Percentiles rank a stretch among this genome's conserved stretches.
phyloP scores from a whole-genome alignment of 2,888 invertebrate genomes.

The Phengaris alcon region DNA sequence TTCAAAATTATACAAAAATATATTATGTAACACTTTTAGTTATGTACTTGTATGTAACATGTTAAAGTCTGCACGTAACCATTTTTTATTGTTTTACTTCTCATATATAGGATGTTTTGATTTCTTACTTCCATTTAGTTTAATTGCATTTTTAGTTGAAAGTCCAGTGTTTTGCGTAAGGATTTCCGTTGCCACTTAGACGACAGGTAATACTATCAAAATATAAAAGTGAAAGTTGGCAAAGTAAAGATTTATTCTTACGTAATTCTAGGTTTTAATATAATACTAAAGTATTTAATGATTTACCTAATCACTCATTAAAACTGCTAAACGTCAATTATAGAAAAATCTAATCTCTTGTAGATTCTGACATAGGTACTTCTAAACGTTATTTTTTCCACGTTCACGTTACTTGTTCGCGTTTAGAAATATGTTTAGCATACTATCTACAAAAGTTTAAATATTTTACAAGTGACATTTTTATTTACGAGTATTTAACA shows the following conservation, averaged over 20 bases:
- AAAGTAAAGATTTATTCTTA: not conserved
- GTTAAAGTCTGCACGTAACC: not conserved
- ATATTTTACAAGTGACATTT: not conserved
- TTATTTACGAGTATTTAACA: not conserved
- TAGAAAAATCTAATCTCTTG: not conserved
- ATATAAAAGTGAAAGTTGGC: constrained; percentile 22
- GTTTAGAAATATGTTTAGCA: not conserved
- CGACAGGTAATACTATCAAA: constrained; percentile 8
- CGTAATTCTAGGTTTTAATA: constrained; percentile 10
- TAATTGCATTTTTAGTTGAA: constrained; percentile 6
- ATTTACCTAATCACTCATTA: not conserved
- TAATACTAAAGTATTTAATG: not conserved
- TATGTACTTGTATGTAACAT: not conserved
- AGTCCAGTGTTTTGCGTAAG: constrained; percentile 6
- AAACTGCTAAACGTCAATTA: too few species aligned
- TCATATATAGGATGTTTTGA: not conserved
- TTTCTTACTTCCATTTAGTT: constrained; percentile 2
- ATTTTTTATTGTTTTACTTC: not conserved
- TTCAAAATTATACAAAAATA: not conserved
- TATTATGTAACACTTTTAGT: not conserved
- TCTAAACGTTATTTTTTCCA: too few species aligned
- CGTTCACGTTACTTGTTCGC: not conserved
- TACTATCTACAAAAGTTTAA: not conserved
- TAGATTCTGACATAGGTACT: not conserved
- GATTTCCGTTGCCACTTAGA: constrained; percentile 21